phyloP scores from a whole-genome alignment of 2,888 invertebrate species.

The Sceliomorpha sp. region DNA sequence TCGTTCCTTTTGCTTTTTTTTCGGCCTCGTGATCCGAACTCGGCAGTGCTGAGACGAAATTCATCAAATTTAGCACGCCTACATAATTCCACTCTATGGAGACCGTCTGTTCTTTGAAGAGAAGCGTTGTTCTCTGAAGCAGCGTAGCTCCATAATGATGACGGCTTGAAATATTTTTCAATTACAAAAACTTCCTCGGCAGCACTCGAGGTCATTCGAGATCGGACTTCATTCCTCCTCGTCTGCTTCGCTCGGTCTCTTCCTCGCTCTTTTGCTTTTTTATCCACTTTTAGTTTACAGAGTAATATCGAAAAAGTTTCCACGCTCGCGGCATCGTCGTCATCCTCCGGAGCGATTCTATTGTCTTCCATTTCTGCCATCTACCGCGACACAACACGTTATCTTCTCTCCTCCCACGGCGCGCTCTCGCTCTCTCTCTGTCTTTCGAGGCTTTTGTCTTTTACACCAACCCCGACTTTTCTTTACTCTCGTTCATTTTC shows the following conservation, averaged over 20 bases:
- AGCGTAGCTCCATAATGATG: conserved; percentile 62
- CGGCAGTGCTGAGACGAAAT: conserved; percentile 61
- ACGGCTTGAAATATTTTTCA: conserved; percentile 71
- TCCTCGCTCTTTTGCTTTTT: conserved; percentile 29
- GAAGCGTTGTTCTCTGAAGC: conserved; percentile 49
- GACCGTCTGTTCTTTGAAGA: conserved; percentile 59
- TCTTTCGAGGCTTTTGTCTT: conserved; percentile 12
- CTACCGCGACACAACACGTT: conserved; percentile 56
- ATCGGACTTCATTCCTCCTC: conserved; percentile 39
- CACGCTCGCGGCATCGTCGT: conserved; percentile 33
- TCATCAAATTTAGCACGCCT: conserved; percentile 68
- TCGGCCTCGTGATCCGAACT: conserved; percentile 47
- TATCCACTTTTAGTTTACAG: conserved; percentile 56
- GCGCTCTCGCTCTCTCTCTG: conserved; percentile 20
- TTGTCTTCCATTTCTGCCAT: conserved; percentile 62
- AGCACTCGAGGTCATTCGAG: conserved; percentile 39
- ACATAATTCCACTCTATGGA: conserved; percentile 58
- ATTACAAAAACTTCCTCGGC: conserved; percentile 65
- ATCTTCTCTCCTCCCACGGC: conserved; percentile 53
- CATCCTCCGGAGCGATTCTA: conserved; percentile 61
- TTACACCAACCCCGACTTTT: conserved; percentile 29
- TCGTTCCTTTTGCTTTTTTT: conserved; percentile 45
- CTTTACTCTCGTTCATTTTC: conserved; percentile 16
- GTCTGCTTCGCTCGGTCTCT: conserved; percentile 15
- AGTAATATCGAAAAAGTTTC: conserved; percentile 65